phyloP scores from a whole-genome alignment of 2,888 invertebrate species.

The Tinea trinotella region DNA sequence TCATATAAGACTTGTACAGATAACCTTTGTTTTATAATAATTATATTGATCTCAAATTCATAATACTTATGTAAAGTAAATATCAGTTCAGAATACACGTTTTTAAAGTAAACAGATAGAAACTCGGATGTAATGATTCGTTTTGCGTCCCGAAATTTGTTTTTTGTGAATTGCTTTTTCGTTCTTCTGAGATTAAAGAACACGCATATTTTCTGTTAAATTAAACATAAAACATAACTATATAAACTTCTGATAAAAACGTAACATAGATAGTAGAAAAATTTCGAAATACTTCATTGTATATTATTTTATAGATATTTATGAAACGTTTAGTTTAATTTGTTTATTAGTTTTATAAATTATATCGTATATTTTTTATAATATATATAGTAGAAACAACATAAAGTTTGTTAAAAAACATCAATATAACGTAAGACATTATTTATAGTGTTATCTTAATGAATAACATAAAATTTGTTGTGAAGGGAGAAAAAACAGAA shows the following conservation, averaged over 20 bases:
- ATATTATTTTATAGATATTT: background rate
- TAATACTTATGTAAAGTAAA: background rate
- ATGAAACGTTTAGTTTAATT: background rate
- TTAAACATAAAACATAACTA: background rate
- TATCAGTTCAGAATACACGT: background rate
- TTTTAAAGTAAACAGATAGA: background rate
- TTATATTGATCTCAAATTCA: background rate
- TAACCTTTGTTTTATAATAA: background rate
- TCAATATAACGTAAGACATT: background rate
- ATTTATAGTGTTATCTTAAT: background rate
- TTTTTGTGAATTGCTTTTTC: background rate
- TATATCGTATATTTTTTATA: background rate
- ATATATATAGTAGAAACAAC: background rate
- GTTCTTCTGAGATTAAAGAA: background rate
- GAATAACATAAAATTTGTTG: background rate
- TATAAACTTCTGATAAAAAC: constrained; percentile 1
- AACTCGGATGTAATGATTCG: background rate
- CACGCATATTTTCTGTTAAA: background rate
- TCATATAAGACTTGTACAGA: background rate
- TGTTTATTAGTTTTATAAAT: background rate
- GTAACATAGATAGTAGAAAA: no score
- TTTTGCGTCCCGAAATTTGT: background rate
- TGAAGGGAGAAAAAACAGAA: background rate
- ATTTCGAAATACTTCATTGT: no score
- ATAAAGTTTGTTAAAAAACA: background rate